Evolutionary conservation across 1,140 invertebrate species (phyloP), one percentile per base, ranked within the genome.

Genomic region (Pissodes strobi): DNA sequence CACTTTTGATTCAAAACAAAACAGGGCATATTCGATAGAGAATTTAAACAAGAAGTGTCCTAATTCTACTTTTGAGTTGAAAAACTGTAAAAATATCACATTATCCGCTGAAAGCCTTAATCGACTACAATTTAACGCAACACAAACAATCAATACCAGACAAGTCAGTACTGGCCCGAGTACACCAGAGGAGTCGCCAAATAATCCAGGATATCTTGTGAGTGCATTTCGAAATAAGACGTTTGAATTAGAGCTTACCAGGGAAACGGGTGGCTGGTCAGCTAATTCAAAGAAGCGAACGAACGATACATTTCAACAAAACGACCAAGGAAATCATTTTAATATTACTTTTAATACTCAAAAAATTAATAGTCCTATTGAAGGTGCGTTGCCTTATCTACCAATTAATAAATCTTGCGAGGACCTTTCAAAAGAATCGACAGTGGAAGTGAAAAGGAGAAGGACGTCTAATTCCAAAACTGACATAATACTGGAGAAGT

Each of bases 391-490:
- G 13, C 17, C 27, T 23, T 53, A 34, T 15, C 9, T 21, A 17
- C 34, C 55, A 15, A 27, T 48, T 34, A 48, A 67, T 10, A 59
- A 64, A 45, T 51, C 64, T 19, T 62, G 52, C 22, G 52, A 66
- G 37, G 51, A 60, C 27, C 21, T 63, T 1, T 34, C 55, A 19
- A 63, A 58, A 1, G 39, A 63, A 6, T 59, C 60, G 9, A 57
- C 57, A 13, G 22, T 61, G 9, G 66, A 65, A 23, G 55, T 67
- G 2, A 70, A 70, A 27, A n/a, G 63, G 15, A 15, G 67, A 13
- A 25, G 57, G 15, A 68, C 62, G 2, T 59, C 45, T 8, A 41
- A 10, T 49, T n/a, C n/a, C n/a, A n/a, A n/a, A n/a, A n/a, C n/a
- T n/a, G n/a, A n/a, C n/a, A 27, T 9, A 27, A 9, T 27, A 27